Conservation (phyloP, 2,113 vertebrate genomes). For the Brienomyrus longianalis region DNA sequence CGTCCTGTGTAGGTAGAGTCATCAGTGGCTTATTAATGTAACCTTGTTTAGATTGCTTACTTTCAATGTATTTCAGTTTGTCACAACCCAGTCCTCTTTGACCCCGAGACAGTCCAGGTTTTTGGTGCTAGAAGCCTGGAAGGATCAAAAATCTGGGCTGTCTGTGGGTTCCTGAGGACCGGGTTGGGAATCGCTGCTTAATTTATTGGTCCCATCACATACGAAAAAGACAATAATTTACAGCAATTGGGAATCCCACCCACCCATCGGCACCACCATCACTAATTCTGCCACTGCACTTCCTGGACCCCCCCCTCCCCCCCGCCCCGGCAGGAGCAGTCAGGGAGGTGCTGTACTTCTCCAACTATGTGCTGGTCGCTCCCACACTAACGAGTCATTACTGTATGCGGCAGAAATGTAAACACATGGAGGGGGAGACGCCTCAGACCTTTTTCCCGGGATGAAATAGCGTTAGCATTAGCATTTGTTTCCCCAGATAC, state of each 20-base stretch:
- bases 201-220: not conserved
- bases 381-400: not conserved
- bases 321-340: not conserved
- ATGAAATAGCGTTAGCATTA: not conserved
- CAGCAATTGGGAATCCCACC: not conserved
- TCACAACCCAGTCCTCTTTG: not conserved
- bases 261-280: not conserved
- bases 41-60: not conserved
- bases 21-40: not conserved
- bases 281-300: not conserved
- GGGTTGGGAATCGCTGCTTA: not conserved
- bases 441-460: not conserved
- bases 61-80: not conserved
- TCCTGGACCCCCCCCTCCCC: not conserved
- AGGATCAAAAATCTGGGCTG: not conserved
- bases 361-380: not conserved
- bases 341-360: not conserved
- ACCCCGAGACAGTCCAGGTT: not conserved
- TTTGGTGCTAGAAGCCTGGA: not conserved
- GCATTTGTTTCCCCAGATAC: not conserved
- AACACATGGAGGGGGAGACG: not conserved
- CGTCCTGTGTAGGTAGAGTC: not conserved
- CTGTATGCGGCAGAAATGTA: not conserved
- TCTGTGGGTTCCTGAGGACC: not conserved
- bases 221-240: not conserved